Conservation (phyloP, 2,113 vertebrate genomes). For the Elachura formosa region DNA sequence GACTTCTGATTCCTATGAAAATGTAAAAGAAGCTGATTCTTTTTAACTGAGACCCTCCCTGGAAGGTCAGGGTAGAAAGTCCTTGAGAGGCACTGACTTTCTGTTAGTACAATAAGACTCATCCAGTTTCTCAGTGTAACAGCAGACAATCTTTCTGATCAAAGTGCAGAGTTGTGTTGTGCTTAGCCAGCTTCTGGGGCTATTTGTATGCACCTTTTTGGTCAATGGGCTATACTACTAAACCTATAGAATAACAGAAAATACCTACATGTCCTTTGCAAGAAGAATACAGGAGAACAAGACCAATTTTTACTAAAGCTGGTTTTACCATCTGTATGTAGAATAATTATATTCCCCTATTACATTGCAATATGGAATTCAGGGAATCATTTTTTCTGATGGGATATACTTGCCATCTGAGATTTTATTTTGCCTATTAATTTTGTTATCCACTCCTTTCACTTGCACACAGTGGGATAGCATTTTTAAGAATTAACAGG, state of each 20-base stretch:
- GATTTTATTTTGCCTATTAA: slow-evolving; percentile 1
- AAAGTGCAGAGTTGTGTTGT: neutral
- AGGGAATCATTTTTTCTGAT: neutral
- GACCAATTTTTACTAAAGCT: neutral
- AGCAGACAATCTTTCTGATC: neutral
- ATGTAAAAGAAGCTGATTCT: neutral
- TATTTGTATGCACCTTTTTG: neutral
- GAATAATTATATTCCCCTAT: neutral
- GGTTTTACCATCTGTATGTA: neutral
- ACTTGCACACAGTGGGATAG: neutral
- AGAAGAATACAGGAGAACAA: neutral
- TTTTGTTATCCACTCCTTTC: neutral
- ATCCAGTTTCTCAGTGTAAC: neutral
- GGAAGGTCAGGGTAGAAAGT: neutral
- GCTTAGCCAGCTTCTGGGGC: neutral
- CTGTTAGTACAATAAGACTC: neutral
- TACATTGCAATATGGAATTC: neutral
- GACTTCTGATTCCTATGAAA: neutral
- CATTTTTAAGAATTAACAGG: slow-evolving; percentile 58
- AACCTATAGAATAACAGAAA: neutral
- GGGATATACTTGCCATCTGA: neutral
- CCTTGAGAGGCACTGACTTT: neutral
- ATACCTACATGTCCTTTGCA: neutral
- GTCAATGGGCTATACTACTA: neutral
- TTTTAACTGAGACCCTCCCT: neutral